Percentiles rank a stretch among this genome's conserved stretches.
Conservation (phyloP, 2,888 invertebrate genomes). For the Trichacis sp. region DNA sequence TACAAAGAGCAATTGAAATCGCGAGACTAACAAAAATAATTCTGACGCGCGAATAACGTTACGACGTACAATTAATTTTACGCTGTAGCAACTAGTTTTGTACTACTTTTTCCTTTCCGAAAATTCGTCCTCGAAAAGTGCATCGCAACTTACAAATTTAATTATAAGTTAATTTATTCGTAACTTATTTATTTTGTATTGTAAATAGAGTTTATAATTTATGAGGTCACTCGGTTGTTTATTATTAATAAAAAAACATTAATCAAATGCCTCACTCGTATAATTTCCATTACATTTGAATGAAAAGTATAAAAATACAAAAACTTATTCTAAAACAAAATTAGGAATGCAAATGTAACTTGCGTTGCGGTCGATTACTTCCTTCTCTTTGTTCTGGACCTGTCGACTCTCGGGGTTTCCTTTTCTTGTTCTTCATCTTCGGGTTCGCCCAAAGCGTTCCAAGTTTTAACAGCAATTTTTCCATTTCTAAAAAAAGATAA, state of each 20-base stretch:
- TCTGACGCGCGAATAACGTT: constrained; percentile 30
- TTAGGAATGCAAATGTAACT: not conserved
- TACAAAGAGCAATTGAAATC: not conserved
- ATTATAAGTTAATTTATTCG: constrained; percentile 24
- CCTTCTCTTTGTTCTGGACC: no score
- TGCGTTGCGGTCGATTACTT: not conserved
- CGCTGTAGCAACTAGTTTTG: constrained; percentile 5
- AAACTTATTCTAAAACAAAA: not conserved
- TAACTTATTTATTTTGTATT: constrained; percentile 33
- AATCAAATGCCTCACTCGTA: no score
- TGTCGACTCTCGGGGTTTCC: no score
- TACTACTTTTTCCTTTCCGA: not conserved
- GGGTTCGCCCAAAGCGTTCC: no score
- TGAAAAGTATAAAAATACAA: not conserved
- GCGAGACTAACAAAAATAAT: constrained; percentile 17
- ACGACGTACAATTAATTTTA: constrained; percentile 4
- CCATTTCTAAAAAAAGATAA: constrained; percentile 1
- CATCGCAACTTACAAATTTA: not conserved
- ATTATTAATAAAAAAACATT: not conserved
- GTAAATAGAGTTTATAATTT: constrained; percentile 25
- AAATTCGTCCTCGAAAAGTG: no score
- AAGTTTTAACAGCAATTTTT: not conserved
- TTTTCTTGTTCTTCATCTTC: not conserved
- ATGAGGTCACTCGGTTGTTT: not conserved
- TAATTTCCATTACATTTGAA: no score